A percentile compares a stretch with the other conserved stretches of the same genome.
These are phyloP conservation scores for Gadus macrocephalus DNA, from an alignment of 2,113 vertebrate species.

Conservation along the genomic window DNA sequence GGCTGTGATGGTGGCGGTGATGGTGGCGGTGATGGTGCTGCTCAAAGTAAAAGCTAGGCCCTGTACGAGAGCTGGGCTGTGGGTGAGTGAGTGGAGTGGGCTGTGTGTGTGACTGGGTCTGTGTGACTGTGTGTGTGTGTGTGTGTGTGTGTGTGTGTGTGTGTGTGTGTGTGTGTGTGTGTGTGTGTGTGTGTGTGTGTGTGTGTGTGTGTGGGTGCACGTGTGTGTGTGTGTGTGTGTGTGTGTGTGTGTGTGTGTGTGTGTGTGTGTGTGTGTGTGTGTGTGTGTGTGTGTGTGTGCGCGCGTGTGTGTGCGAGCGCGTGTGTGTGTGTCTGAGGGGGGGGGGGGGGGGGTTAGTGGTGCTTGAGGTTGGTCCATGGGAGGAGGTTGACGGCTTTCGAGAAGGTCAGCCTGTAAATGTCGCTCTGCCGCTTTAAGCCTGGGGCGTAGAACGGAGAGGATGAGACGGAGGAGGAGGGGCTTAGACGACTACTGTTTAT, in stretches of 20 bases:
- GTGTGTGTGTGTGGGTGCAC: no score
- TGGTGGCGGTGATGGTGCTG: neutral
- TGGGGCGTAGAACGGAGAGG: neutral
- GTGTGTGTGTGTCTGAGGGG: conserved; percentile 3
- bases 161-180: no score
- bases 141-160: no score
- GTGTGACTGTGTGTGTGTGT: conserved; percentile 4
- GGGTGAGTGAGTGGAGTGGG: no score
- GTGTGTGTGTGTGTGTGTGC: no score
- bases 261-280: no score
- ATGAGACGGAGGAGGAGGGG: neutral
- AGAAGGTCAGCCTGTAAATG: conserved; percentile 55
- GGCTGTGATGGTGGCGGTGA: neutral
- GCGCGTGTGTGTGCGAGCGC: conserved; percentile 5
- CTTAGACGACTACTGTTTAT: no score
- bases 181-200: no score
- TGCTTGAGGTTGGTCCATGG: conserved; percentile 35
- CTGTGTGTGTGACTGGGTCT: neutral
- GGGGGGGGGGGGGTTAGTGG: conserved; percentile 11
- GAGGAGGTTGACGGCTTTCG: conserved; percentile 27
- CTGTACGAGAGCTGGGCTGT: no score
- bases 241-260: no score
- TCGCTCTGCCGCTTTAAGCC: conserved; percentile 47
- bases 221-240: no score
- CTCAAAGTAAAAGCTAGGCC: no score